Evolutionary conservation across 2,113 vertebrate species (phyloP), one percentile per base, ranked within the genome.

Genomic region (Ceyx margarethae): DNA sequence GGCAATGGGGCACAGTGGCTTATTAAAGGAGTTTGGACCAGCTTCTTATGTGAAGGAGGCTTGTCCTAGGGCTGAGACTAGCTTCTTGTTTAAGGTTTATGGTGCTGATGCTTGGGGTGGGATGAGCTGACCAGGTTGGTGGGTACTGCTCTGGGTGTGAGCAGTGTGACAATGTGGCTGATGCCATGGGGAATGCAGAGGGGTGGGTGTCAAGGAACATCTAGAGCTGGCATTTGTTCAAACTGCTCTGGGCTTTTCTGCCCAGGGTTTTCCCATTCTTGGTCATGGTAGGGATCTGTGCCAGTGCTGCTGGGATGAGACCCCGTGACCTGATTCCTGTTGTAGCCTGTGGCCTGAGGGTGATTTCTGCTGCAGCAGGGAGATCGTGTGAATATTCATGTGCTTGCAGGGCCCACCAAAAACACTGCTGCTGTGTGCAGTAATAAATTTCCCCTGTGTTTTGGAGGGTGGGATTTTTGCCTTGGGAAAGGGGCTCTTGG

Each of bases 141-240:
- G 4, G 45, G 40, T 62, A 48, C 31, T 2, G 11, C 48, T 61
- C 56, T 28, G 8, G 22, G 28, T 37, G 21, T 42, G 60, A 66
- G 48, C 51, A 35, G 11, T 0, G 1, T 51, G 40, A 33, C 1
- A 4, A 26, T 8, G 11, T 0, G 1, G n/a, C 20, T 46, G 57
- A 10, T 56, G n/a, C 40, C 50, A 5, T 6, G 42, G 2, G 22
- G 10, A 12, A 28, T 12, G 25, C 48, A 37, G 61, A n/a, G 33
- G 3, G 45, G 4, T 29, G 13, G n/a, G 45, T 71, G 43, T 37
- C 0, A 5, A 2, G 51, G 40, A 65, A 7, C 1, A 2, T 33
- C 33, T 0, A 0, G 46, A 40, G 13, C 18, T 56, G 62, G 22
- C 5, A 2, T 42, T 40, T 0, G 1, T 50, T 81, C 50, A 50